phyloP scores from a whole-genome alignment of 2,113 vertebrate species.

The Macroglossus sobrinus region DNA sequence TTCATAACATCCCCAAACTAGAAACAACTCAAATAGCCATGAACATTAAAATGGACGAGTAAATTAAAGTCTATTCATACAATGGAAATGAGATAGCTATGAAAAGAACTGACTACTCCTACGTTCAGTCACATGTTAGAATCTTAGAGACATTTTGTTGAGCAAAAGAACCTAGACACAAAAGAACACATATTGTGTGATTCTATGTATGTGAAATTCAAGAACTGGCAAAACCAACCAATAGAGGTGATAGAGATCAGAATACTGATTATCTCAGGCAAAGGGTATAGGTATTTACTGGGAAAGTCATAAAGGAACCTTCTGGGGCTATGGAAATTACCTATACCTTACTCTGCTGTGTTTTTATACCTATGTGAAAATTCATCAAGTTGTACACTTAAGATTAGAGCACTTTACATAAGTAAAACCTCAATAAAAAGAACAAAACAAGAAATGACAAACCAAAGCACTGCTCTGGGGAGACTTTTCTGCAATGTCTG shows the following conservation, averaged over 20 bases:
- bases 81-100: background rate
- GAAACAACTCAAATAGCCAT: constrained; percentile 2
- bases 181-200: background rate
- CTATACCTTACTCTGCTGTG: background rate
- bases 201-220: background rate
- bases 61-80: background rate
- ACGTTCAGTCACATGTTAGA: background rate
- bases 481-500: background rate
- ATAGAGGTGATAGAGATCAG: background rate
- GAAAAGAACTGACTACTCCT: background rate
- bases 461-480: background rate
- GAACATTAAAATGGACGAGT: background rate
- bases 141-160: background rate
- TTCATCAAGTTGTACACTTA: background rate
- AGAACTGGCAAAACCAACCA: background rate
- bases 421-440: background rate
- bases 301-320: background rate
- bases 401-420: background rate
- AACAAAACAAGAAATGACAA: background rate
- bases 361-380: background rate
- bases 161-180: background rate
- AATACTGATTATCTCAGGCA: background rate
- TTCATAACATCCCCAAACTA: background rate
- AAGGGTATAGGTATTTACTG: background rate
- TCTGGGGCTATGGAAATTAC: background rate